Evolutionary conservation across 2,888 invertebrate genomes (phyloP).

Genomic region (Aphodius granarius): DNA sequence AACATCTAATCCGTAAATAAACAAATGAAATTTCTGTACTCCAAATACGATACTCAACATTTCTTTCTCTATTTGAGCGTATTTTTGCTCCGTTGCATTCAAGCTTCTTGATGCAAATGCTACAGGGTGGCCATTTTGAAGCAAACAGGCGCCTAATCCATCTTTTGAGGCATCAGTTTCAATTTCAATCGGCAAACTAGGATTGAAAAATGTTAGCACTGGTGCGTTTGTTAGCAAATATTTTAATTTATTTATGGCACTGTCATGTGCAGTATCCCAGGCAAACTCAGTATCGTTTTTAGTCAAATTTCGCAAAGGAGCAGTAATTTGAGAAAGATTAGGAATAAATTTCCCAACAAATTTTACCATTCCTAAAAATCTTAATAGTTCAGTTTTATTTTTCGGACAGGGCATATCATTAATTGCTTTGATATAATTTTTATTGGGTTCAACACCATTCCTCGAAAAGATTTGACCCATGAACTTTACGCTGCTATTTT

Average conservation of each 20-base stretch:
- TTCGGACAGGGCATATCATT: slow-evolving; percentile 30
- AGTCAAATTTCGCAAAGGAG: slow-evolving; percentile 33
- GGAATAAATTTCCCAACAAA: slow-evolving; percentile 35
- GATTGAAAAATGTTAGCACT: slow-evolving; percentile 33
- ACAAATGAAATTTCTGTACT: slow-evolving; percentile 42
- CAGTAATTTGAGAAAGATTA: slow-evolving; percentile 27
- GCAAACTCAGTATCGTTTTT: slow-evolving; percentile 34
- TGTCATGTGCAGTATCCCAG: slow-evolving; percentile 32
- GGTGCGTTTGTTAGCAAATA: slow-evolving; percentile 32
- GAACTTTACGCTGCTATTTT: slow-evolving; percentile 37
- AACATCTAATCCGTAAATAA: slow-evolving; percentile 35
- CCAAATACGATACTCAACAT: slow-evolving; percentile 30
- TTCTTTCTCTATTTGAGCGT: slow-evolving; percentile 37
- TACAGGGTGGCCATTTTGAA: slow-evolving; percentile 33
- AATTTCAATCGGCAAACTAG: slow-evolving; percentile 27
- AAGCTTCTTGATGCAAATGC: slow-evolving; percentile 38
- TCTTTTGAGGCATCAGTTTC: slow-evolving; percentile 33
- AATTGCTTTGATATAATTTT: slow-evolving; percentile 30
- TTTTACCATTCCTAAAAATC: slow-evolving; percentile 39
- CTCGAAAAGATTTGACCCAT: slow-evolving; percentile 34
- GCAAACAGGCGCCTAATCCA: slow-evolving; percentile 32
- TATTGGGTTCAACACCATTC: slow-evolving; percentile 32
- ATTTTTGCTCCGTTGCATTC: slow-evolving; percentile 29
- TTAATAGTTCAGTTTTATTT: slow-evolving; percentile 37
- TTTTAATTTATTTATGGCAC: slow-evolving; percentile 33